phyloP scores from a whole-genome alignment of 2,113 vertebrate genomes.

The Sminthopsis crassicaudata region DNA sequence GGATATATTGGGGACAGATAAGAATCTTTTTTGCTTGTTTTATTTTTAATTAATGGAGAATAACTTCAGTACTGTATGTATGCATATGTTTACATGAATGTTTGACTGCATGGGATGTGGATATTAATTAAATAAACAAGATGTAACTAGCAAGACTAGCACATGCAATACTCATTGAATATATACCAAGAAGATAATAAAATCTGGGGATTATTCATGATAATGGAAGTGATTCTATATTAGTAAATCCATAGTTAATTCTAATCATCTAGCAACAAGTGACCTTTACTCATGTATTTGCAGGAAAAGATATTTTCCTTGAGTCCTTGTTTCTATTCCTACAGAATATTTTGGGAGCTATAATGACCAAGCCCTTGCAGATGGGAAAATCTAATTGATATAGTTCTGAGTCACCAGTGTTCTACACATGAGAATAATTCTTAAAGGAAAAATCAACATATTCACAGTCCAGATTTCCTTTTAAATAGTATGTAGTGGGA shows the following conservation, averaged over 20 bases:
- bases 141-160: neutral
- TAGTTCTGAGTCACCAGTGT: neutral
- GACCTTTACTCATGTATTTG: neutral
- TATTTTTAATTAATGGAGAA: neutral
- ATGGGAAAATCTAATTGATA: neutral
- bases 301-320: neutral
- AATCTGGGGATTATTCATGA: neutral
- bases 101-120: neutral
- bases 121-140: neutral
- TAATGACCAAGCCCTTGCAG: neutral
- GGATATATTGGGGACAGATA: neutral
- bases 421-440: neutral
- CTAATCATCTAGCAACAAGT: neutral
- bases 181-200: neutral
- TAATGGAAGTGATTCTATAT: neutral
- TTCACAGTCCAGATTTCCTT: neutral
- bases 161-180: neutral
- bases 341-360: neutral
- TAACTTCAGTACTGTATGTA: neutral
- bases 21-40: neutral
- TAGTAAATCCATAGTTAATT: neutral
- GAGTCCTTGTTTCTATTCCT: neutral
- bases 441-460: neutral
- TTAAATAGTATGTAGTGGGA: neutral
- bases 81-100: neutral